A percentile compares a stretch with the other conserved stretches of the same genome.
Evolutionary conservation across 2,113 vertebrate species (phyloP).

Genomic region (Upupa epops): DNA sequence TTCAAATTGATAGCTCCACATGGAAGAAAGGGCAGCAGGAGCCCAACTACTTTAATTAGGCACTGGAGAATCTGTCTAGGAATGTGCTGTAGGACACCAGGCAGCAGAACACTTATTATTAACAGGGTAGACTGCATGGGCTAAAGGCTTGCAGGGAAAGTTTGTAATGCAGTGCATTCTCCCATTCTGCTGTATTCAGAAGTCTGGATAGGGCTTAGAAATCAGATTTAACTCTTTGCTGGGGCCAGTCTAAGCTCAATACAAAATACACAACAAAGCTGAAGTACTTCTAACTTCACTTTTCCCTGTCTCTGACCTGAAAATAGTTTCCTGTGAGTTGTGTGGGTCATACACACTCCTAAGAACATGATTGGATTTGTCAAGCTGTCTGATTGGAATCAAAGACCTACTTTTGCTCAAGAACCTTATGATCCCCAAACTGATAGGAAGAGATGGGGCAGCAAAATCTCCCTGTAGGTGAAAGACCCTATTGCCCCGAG

Average conservation of each 20-base stretch:
- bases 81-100: neutral
- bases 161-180: slow-evolving; percentile 42
- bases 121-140: slow-evolving; percentile 34
- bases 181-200: neutral
- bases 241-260: neutral
- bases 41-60: slow-evolving; percentile 44
- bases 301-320: neutral
- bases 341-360: neutral
- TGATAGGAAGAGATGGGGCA: neutral
- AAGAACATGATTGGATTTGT: neutral
- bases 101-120: slow-evolving; percentile 22
- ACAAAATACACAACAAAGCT: neutral
- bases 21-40: slow-evolving; percentile 29
- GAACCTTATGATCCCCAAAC: neutral
- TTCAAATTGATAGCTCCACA: slow-evolving; percentile 31
- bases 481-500: neutral
- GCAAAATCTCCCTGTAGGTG: neutral
- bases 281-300: neutral
- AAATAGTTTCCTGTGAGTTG: neutral
- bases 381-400: neutral
- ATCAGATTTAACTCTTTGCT: slow-evolving; percentile 31
- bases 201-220: neutral
- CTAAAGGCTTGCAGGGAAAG: neutral
- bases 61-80: slow-evolving; percentile 18
- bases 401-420: neutral